These are phyloP conservation scores for Phoxinus phoxinus DNA, from an alignment of 2,113 vertebrate genomes.

Conservation along the genomic window DNA sequence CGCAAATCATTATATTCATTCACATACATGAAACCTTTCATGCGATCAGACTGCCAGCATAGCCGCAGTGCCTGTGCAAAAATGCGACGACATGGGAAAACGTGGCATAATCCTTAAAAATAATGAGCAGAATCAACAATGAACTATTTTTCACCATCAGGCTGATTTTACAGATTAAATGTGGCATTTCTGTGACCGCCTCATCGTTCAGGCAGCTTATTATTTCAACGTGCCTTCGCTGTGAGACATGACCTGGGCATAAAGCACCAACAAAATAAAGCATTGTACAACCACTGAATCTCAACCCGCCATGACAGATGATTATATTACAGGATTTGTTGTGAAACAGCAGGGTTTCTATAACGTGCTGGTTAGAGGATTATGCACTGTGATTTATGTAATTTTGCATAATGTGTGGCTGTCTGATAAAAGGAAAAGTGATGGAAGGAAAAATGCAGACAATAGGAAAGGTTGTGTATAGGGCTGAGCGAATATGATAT, in stretches of 20 bases:
- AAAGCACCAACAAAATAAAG: constrained; percentile 21
- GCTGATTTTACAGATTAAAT: constrained; percentile 36
- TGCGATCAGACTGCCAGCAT: not conserved
- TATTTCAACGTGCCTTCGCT: constrained; percentile 1
- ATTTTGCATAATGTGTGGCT: constrained; percentile 19
- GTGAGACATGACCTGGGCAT: constrained; percentile 1
- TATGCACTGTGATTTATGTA: not conserved
- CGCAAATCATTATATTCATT: not conserved
- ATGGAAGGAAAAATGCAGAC: not conserved
- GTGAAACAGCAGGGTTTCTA: constrained; percentile 22
- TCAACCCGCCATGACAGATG: not conserved
- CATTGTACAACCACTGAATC: constrained; percentile 16
- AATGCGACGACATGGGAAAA: constrained; percentile 21
- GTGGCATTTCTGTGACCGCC: constrained; percentile 25
- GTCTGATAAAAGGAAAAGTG: constrained; percentile 21
- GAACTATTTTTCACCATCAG: constrained; percentile 33
- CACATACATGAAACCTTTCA: not conserved
- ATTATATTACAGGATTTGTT: constrained; percentile 25
- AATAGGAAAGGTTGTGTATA: not conserved
- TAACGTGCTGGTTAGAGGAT: not conserved
- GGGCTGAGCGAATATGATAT: too few species aligned
- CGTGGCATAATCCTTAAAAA: constrained; percentile 22
- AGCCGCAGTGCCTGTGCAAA: not conserved
- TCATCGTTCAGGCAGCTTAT: constrained; percentile 30
- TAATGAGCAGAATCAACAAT: constrained; percentile 26